Base-by-base conservation (phyloP, 2,888 invertebrate species). In the Nemotelus pantherinus region DNA sequence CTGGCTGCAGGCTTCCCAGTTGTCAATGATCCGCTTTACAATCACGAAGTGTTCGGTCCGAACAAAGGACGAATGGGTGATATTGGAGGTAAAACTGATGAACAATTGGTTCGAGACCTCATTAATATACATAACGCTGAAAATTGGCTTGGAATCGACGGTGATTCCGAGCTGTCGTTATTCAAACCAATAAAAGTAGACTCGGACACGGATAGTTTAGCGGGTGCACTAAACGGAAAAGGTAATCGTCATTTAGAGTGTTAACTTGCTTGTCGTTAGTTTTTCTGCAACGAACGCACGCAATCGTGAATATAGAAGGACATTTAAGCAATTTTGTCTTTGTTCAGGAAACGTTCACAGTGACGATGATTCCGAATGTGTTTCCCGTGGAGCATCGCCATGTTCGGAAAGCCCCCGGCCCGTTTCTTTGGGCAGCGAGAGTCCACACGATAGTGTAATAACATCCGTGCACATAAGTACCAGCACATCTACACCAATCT, bases 1-100 rank as follows among this genome's bases (percentile, higher is more conserved):
- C 9, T 10, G n/a, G 57, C 58, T 9, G 41, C 85, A 95, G 97
- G 99, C 60, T 96, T 94, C 88, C 99, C 99, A 10, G 99, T 99
- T 76, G 94, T 97, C 5, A 99, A 99, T 86, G 99, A 99, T 87
- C 96, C 97, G 0, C 89, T 99, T 2, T 99, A 99, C 89, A 99
- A 99, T 87, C 96, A 96, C 87, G 92, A 93, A 2, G 97, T 96
- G 0, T 99, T 99, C 87, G 99, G 99, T 0, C 97, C 97, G 0
- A 89, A 93, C 77, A 95, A 96, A 82, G 98, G 98, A 2, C 94
- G 94, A 84, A 93, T 93, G 1, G 97, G 95, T 0, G 93, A 95
- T 82, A 93, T 94, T 81, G 94, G 93, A 0, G 96, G 95, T 55
- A 96, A 97, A 88, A 91, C 93, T 0, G 95, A 96, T 84, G 96